A percentile compares a stretch with the other conserved stretches of the same genome.
Evolutionary conservation across 2,113 vertebrate species (phyloP).

Genomic region (Chroicocephalus ridibundus): DNA sequence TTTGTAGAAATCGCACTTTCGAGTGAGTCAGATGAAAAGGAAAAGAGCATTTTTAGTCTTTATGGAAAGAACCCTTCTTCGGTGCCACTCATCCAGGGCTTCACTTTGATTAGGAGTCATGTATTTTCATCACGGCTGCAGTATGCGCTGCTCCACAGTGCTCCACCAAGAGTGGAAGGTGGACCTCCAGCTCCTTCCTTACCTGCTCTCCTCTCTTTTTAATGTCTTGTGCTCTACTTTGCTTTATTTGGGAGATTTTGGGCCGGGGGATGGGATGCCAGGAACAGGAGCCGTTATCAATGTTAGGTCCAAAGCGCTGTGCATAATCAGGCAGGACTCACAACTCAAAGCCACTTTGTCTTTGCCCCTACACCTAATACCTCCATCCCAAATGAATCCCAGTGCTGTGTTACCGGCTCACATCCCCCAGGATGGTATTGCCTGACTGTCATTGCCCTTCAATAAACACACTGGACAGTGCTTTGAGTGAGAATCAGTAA

Average conservation of each 20-base stretch:
- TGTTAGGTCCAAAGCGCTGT: neutral
- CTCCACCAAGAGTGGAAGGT: neutral
- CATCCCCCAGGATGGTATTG: neutral
- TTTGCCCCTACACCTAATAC: neutral
- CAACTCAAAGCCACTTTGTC: neutral
- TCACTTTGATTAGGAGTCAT: rapidly evolving
- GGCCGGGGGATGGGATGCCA: neutral
- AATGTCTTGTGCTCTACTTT: neutral
- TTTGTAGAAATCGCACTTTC: rapidly evolving
- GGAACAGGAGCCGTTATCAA: neutral
- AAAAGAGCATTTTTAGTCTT: neutral
- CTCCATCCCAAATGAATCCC: neutral
- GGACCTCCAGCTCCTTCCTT: neutral
- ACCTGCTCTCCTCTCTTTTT: neutral
- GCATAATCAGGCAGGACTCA: rapidly evolving
- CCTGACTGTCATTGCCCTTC: neutral
- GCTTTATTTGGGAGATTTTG: neutral
- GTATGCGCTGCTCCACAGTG: rapidly evolving
- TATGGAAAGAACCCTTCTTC: neutral
- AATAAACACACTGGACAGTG: neutral
- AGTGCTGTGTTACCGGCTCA: neutral
- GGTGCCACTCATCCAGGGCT: neutral
- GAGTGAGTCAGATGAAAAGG: neutral
- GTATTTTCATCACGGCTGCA: neutral
- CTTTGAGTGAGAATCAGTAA: neutral